Conservation (phyloP, 2,888 invertebrate species). For the Pollenia griseotomentosa region DNA sequence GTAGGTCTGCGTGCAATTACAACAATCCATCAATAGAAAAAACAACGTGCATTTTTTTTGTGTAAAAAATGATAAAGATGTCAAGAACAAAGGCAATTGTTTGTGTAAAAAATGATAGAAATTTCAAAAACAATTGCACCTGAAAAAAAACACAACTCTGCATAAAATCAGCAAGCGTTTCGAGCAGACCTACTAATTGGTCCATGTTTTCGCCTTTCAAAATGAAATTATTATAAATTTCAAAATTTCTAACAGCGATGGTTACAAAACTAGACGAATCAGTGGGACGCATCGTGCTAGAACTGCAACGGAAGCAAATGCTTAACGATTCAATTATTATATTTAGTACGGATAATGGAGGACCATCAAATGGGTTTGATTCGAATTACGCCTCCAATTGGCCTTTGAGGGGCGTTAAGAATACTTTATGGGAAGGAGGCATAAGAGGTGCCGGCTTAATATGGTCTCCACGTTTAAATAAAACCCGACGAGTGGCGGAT, state of each 20-base stretch:
- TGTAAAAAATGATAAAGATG: too few species aligned
- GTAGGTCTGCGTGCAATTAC: too few species aligned
- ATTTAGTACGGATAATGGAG: slow-evolving; percentile 97
- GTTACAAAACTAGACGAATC: slow-evolving; percentile 95
- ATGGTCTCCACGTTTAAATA: slow-evolving; percentile 90
- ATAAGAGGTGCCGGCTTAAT: slow-evolving; percentile 91
- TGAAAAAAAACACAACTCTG: too few species aligned
- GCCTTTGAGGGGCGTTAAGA: slow-evolving; percentile 93
- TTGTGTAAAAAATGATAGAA: too few species aligned
- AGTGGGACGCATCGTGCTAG: slow-evolving; percentile 91
- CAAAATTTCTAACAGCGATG: slow-evolving; percentile 86
- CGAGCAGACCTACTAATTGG: background rate
- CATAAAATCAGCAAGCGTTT: background rate
- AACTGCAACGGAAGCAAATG: slow-evolving; percentile 88
- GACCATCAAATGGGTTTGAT: slow-evolving; percentile 93
- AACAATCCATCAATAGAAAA: too few species aligned
- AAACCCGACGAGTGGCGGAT: slow-evolving; percentile 87
- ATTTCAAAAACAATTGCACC: too few species aligned
- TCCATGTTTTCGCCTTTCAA: background rate
- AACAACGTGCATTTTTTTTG: too few species aligned
- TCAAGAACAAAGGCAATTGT: too few species aligned
- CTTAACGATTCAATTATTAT: slow-evolving; percentile 92
- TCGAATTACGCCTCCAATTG: slow-evolving; percentile 93
- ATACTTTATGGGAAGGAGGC: slow-evolving; percentile 97
- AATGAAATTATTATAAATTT: slow-evolving; percentile 54